A percentile compares a stretch with the other conserved stretches of the same genome.
Conservation (phyloP, 2,113 vertebrate species). For the Centropus unirufus region DNA sequence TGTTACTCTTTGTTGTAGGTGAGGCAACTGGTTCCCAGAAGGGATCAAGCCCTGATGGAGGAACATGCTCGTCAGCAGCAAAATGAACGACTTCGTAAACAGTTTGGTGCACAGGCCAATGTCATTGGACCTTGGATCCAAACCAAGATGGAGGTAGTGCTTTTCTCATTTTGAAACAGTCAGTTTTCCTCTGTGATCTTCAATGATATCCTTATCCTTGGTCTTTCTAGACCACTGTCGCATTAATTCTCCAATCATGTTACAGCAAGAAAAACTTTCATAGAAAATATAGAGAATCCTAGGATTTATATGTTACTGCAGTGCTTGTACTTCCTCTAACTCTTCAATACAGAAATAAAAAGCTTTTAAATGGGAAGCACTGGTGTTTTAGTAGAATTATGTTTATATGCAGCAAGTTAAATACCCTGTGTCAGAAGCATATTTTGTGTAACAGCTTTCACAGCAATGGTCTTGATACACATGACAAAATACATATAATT, state of each 20-base stretch:
- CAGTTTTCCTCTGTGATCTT: not conserved
- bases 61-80: constrained; percentile 96
- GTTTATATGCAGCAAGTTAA: not conserved
- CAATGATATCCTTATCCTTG: not conserved
- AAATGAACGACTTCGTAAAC: constrained; percentile 93
- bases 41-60: constrained; percentile 94
- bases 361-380: not conserved
- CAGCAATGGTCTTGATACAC: not conserved
- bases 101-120: constrained; percentile 97
- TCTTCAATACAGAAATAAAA: not conserved
- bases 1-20: constrained; percentile 76
- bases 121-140: constrained; percentile 98
- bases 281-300: not conserved
- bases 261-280: not conserved
- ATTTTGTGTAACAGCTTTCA: not conserved
- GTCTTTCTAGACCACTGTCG: not conserved
- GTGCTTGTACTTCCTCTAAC: not conserved
- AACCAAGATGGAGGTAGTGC: constrained; percentile 94
- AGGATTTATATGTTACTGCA: not conserved
- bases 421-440: not conserved
- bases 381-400: not conserved
- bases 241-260: not conserved
- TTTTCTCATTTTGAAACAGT: not conserved
- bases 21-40: constrained; percentile 92
- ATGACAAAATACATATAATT: not conserved